These are phyloP conservation scores for Sceliomorpha sp. DNA, from an alignment of 2,888 invertebrate species.

Conservation along the genomic window DNA sequence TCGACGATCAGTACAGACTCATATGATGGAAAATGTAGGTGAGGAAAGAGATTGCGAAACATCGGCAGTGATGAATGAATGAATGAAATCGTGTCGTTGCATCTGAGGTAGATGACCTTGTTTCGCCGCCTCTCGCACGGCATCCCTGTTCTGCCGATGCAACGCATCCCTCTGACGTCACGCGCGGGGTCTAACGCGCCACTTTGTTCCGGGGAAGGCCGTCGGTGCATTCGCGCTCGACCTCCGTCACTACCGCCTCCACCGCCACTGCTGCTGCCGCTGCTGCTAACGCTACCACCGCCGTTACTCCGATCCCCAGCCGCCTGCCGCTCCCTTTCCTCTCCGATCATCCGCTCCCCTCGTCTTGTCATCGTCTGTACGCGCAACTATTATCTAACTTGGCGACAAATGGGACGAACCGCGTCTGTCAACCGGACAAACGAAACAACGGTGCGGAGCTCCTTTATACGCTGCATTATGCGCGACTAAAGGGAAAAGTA, in stretches of 20 bases:
- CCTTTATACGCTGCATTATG: constrained; percentile 11
- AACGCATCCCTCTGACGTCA: constrained; percentile 47
- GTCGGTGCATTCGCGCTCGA: constrained; percentile 18
- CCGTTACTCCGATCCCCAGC: too few relatives aligned
- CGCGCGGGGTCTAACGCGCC: constrained; percentile 16
- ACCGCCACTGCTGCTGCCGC: too few relatives aligned
- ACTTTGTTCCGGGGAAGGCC: constrained; percentile 18
- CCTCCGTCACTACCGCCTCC: too few relatives aligned
- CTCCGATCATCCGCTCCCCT: too few relatives aligned
- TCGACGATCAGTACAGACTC: too few relatives aligned
- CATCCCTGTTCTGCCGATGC: too few relatives aligned
- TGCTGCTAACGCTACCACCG: too few relatives aligned
- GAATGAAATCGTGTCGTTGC: constrained; percentile 67
- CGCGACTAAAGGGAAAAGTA: too few relatives aligned
- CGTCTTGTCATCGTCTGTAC: too few relatives aligned
- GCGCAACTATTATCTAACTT: constrained; percentile 31
- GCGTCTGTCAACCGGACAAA: constrained; percentile 27
- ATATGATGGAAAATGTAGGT: constrained; percentile 10
- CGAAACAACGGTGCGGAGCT: constrained; percentile 28
- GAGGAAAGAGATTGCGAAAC: constrained; percentile 36
- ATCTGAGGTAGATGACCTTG: constrained; percentile 69
- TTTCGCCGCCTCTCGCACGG: constrained; percentile 56
- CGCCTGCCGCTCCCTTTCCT: too few relatives aligned
- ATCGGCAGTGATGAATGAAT: constrained; percentile 70
- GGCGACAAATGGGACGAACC: constrained; percentile 37